These are phyloP conservation scores for Drosophila algonquin DNA, from an alignment of 2,888 invertebrate genomes.

Conservation along the genomic window DNA sequence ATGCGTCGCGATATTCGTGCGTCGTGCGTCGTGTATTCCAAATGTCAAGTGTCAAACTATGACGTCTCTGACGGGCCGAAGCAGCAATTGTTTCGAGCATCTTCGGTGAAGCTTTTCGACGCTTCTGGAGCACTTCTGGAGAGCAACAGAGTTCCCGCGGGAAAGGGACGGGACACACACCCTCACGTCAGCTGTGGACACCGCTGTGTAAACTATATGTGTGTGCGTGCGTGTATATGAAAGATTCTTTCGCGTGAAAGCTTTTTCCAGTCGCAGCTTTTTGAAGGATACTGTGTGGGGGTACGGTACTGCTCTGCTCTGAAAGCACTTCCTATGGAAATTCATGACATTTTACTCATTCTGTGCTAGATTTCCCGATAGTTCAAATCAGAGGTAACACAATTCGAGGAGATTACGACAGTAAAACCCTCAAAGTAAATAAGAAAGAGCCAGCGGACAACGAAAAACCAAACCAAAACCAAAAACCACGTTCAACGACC, in stretches of 20 bases:
- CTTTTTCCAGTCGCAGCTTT: constrained; percentile 45
- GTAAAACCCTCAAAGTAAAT: constrained; percentile 24
- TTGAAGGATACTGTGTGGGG: constrained; percentile 41
- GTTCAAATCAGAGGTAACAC: constrained; percentile 74
- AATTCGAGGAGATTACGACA: constrained; percentile 18
- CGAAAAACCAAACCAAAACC: background rate
- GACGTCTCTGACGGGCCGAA: background rate
- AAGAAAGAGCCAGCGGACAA: constrained; percentile 7
- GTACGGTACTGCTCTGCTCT: constrained; percentile 36
- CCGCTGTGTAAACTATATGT: background rate
- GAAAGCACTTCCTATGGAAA: constrained; percentile 67
- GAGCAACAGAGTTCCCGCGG: constrained; percentile 13
- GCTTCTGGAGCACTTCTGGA: background rate
- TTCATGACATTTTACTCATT: constrained; percentile 77
- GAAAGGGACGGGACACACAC: constrained; percentile 4
- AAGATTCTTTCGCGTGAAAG: constrained; percentile 7
- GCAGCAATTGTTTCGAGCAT: background rate
- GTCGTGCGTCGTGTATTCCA: constrained; percentile 6
- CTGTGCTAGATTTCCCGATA: constrained; percentile 82
- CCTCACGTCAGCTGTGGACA: background rate
- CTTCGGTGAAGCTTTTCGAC: constrained; percentile 2
- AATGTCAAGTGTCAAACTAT: constrained; percentile 70
- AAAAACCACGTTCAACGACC: background rate
- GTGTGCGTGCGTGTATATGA: constrained; percentile 19
- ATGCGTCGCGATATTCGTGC: background rate